Conservation (phyloP, 2,113 vertebrate genomes). For the Casuarius casuarius region DNA sequence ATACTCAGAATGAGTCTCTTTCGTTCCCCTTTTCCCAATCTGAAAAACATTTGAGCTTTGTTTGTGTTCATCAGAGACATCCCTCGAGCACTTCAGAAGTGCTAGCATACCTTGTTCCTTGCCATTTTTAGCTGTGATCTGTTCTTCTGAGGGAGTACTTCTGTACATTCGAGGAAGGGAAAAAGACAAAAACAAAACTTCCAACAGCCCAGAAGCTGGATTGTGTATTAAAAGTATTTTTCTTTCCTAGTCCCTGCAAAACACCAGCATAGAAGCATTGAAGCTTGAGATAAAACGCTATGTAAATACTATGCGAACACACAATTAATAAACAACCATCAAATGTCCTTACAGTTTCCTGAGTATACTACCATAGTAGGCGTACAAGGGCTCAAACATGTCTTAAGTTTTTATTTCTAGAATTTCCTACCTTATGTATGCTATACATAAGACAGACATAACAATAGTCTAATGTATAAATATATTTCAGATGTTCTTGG, state of each 20-base stretch:
- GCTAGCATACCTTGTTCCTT: background rate
- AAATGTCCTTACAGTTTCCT: background rate
- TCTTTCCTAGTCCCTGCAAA: background rate
- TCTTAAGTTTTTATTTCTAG: background rate
- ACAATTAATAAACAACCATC: background rate
- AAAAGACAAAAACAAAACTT: fast-evolving
- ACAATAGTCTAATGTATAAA: background rate
- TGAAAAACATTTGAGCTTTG: background rate
- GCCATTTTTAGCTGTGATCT: background rate
- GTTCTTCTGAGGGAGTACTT: background rate
- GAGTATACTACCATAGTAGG: background rate
- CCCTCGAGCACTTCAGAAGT: background rate
- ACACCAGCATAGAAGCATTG: background rate
- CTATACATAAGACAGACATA: background rate
- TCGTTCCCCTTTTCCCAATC: background rate
- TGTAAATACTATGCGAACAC: background rate
- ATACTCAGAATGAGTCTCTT: background rate
- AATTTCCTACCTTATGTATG: background rate
- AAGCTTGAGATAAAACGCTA: background rate
- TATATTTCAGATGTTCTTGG: background rate
- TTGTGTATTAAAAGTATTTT: background rate
- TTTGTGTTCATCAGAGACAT: background rate
- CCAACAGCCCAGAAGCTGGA: background rate
- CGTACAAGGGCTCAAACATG: background rate
- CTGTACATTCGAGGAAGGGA: background rate